Percentiles rank a stretch among this genome's conserved stretches.
These are phyloP conservation scores for Nezara viridula DNA, from an alignment of 2,888 invertebrate genomes.

Conservation along the genomic window DNA sequence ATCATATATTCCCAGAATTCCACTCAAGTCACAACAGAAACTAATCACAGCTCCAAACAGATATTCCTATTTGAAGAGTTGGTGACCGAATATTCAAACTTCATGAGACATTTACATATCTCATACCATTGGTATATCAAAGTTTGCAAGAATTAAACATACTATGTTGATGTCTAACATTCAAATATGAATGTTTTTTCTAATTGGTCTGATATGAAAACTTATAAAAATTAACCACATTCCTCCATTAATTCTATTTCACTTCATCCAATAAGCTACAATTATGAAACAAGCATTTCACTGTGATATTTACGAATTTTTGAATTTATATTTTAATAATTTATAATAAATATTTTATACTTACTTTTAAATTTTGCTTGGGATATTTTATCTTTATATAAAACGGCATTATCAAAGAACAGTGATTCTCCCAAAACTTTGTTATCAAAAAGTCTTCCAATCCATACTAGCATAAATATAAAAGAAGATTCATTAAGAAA, in stretches of 20 bases:
- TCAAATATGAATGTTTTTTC: too few relatives aligned
- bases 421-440: constrained; percentile 25
- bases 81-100: too few relatives aligned
- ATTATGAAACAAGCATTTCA: not conserved
- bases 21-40: too few relatives aligned
- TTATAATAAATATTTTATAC: not conserved
- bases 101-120: too few relatives aligned
- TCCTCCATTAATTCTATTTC: not conserved
- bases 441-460: constrained; percentile 20
- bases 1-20: too few relatives aligned
- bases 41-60: too few relatives aligned
- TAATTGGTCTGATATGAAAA: too few relatives aligned
- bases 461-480: not conserved
- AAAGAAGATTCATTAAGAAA: not conserved
- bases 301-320: not conserved
- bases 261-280: not conserved
- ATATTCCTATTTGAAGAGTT: too few relatives aligned
- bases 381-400: constrained; percentile 9
- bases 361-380: constrained; percentile 37
- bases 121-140: too few relatives aligned
- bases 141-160: too few relatives aligned
- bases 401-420: not conserved
- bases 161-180: too few relatives aligned
- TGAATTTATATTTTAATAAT: not conserved
- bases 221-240: not conserved